phyloP scores from a whole-genome alignment of 2,113 vertebrate species.

The Myxocyprinus asiaticus region DNA sequence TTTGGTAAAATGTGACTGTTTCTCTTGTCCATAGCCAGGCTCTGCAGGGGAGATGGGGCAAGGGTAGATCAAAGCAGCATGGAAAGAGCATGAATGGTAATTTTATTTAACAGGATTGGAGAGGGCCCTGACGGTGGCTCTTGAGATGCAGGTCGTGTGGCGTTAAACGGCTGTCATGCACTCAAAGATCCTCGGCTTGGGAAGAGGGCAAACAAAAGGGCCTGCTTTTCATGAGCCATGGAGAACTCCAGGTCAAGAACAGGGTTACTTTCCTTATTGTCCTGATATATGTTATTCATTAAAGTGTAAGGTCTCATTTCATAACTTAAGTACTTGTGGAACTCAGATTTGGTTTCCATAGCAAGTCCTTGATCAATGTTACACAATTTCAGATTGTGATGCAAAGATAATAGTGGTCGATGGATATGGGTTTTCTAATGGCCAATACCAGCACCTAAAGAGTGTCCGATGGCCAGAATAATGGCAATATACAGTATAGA shows the following conservation, averaged over 20 bases:
- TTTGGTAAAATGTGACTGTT: neutral
- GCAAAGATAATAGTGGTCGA: too few species aligned
- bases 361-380: neutral
- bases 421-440: too few species aligned
- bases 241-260: slow-evolving; percentile 34
- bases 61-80: slow-evolving; percentile 6
- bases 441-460: too few species aligned
- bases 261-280: neutral
- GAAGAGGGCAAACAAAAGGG: slow-evolving; percentile 42
- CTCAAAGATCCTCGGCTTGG: slow-evolving; percentile 24
- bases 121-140: slow-evolving; percentile 41
- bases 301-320: slow-evolving; percentile 10
- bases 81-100: slow-evolving; percentile 31
- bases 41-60: neutral
- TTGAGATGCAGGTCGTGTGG: slow-evolving; percentile 53
- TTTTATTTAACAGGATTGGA: slow-evolving; percentile 48
- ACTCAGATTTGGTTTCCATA: neutral
- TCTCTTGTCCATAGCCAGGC: neutral
- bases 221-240: slow-evolving; percentile 13
- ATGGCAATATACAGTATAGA: too few species aligned
- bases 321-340: neutral
- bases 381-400: too few species aligned
- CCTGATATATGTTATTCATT: neutral
- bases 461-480: too few species aligned
- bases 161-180: slow-evolving; percentile 52